These are phyloP conservation scores for Brachyalestes nurse DNA, from an alignment of 2,797 vertebrate species.

Conservation along the genomic window DNA sequence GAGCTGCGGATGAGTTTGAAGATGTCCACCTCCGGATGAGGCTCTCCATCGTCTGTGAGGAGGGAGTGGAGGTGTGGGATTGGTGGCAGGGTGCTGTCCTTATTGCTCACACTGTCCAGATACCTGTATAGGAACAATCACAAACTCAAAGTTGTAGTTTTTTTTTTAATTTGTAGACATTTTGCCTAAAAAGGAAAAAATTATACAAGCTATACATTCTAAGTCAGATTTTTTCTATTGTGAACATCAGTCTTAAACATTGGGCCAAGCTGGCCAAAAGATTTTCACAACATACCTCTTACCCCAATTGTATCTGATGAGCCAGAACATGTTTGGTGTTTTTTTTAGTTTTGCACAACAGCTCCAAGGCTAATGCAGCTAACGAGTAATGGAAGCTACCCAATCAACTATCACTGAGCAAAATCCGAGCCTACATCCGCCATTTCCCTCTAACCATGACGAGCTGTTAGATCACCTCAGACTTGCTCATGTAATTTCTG, in stretches of 20 bases:
- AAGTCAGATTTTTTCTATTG: no score
- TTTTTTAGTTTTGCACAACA: no score
- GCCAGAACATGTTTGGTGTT: neutral
- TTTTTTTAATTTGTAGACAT: neutral
- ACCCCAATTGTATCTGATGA: neutral
- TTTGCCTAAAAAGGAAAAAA: no score
- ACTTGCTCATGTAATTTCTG: neutral
- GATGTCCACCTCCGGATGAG: constrained; percentile 96
- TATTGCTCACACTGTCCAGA: constrained; percentile 95
- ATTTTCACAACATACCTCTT: no score
- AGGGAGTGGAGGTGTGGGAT: constrained; percentile 97
- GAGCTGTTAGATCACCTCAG: neutral
- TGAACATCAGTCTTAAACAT: no score
- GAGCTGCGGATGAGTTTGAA: constrained; percentile 93
- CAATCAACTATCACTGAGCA: neutral
- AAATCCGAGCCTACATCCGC: neutral
- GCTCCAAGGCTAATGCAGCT: no score
- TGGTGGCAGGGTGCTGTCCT: constrained; percentile 95
- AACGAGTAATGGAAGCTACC: neutral
- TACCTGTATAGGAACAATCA: constrained; percentile 77
- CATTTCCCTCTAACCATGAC: no score
- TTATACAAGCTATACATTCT: no score
- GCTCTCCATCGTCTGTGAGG: constrained; percentile 91
- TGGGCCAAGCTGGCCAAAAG: no score
- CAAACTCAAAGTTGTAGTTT: neutral